These are phyloP conservation scores for Temnothorax longispinosus DNA, from an alignment of 1,140 invertebrate genomes.

Conservation along the genomic window DNA sequence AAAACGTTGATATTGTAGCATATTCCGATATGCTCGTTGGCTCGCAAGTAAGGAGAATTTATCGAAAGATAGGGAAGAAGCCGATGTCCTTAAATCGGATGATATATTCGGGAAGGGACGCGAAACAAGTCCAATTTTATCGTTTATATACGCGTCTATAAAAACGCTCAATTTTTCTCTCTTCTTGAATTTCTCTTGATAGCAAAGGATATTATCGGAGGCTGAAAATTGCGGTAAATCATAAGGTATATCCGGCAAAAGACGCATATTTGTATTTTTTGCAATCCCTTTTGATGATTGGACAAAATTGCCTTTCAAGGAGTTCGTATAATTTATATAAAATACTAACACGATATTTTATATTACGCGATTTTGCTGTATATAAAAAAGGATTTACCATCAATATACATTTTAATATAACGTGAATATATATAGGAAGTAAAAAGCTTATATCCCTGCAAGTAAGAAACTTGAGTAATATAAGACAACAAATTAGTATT, in stretches of 20 bases:
- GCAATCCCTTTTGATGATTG: neutral
- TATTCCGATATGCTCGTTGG: conserved; percentile 62
- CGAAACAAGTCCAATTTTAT: conserved; percentile 38
- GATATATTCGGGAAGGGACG: neutral
- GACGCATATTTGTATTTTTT: neutral
- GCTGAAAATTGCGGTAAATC: conserved; percentile 32
- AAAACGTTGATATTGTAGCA: conserved; percentile 57
- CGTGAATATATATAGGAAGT: neutral
- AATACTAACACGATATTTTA: neutral
- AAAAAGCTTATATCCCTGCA: neutral
- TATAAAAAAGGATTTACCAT: neutral
- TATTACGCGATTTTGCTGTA: neutral
- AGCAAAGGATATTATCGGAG: conserved; percentile 5
- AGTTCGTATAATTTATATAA: neutral
- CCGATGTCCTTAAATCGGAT: conserved; percentile 36
- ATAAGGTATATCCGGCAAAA: neutral
- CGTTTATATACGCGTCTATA: neutral
- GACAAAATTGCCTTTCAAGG: conserved; percentile 1
- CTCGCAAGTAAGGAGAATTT: conserved; percentile 65
- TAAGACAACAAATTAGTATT: neutral
- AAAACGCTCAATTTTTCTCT: neutral
- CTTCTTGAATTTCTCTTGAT: neutral
- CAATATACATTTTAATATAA: neutral
- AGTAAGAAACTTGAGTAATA: neutral
- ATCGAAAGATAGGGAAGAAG: conserved; percentile 31